Evolutionary conservation across 2,113 vertebrate genomes (phyloP).

Genomic region (Syngnathus floridae): DNA sequence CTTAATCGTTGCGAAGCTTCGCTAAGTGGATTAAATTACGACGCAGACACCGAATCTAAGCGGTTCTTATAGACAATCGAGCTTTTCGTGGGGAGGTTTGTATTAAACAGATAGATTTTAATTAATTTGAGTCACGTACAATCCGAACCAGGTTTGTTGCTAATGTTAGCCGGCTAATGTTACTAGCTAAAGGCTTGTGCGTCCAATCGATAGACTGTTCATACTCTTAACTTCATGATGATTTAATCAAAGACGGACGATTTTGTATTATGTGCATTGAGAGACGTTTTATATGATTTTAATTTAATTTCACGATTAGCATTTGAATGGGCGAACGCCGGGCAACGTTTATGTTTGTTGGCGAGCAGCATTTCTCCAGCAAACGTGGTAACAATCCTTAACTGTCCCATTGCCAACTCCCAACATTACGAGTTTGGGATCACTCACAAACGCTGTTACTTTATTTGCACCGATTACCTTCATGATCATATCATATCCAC

Average conservation of each 20-base stretch:
- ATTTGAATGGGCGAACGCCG: not conserved
- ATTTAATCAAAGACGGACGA: not conserved
- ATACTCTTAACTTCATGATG: not conserved
- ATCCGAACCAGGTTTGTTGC: constrained; percentile 8
- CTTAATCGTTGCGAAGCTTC: constrained; percentile 26
- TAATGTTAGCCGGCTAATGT: constrained; percentile 27
- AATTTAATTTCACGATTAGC: accelerated
- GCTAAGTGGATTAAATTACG: not conserved
- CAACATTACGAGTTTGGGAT: not conserved
- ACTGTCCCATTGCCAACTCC: not conserved
- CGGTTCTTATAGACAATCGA: too few relatives aligned
- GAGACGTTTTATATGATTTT: not conserved
- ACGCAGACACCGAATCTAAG: not conserved
- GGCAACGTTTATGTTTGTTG: not conserved
- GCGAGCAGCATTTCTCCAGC: constrained; percentile 31
- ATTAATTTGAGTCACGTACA: not conserved
- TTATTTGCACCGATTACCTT: too few relatives aligned
- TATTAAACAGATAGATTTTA: not conserved
- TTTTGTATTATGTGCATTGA: not conserved
- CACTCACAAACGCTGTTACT: too few relatives aligned
- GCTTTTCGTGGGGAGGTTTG: not conserved
- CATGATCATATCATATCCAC: too few relatives aligned
- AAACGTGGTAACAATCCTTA: constrained; percentile 23
- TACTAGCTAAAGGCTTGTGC: constrained; percentile 8
- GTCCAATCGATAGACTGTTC: constrained; percentile 6